Percentiles rank a stretch among this genome's conserved stretches.
phyloP scores from a whole-genome alignment of 2,113 vertebrate genomes.

The Microtus montanus region DNA sequence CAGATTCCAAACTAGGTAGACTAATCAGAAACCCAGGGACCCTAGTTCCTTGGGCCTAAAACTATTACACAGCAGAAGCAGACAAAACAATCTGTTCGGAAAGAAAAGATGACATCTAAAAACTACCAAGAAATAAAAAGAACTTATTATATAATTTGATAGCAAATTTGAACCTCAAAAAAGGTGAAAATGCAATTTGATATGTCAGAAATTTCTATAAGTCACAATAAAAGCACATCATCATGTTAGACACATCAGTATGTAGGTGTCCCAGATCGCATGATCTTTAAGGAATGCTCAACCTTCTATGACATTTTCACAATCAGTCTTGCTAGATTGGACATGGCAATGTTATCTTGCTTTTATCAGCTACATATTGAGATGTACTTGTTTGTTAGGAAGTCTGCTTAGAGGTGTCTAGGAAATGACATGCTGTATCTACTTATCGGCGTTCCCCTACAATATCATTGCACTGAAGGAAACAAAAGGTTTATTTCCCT shows the following conservation, averaged over 20 bases:
- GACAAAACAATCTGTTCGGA: neutral
- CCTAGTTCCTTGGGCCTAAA: neutral
- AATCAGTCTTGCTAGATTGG: neutral
- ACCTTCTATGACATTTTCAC: constrained; percentile 13
- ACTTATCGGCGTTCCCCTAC: neutral
- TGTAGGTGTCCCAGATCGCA: neutral
- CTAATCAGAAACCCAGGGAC: neutral
- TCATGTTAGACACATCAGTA: neutral
- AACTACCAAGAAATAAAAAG: neutral
- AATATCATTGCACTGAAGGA: neutral
- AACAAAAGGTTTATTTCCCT: constrained; percentile 25
- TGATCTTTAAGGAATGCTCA: constrained; percentile 27
- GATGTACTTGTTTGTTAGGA: constrained; percentile 34
- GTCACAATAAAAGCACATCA: neutral
- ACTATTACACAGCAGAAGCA: neutral
- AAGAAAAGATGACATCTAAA: constrained; percentile 13
- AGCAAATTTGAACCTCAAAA: neutral
- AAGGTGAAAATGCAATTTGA: neutral
- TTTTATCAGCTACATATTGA: neutral
- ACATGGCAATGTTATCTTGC: neutral
- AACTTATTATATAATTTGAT: neutral
- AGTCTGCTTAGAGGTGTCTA: constrained; percentile 23
- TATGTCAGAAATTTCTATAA: constrained; percentile 2
- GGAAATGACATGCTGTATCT: neutral
- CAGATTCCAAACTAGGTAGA: neutral